These are phyloP conservation scores for Bujurquina vittata DNA, from an alignment of 2,113 vertebrate genomes.

Conservation along the genomic window DNA sequence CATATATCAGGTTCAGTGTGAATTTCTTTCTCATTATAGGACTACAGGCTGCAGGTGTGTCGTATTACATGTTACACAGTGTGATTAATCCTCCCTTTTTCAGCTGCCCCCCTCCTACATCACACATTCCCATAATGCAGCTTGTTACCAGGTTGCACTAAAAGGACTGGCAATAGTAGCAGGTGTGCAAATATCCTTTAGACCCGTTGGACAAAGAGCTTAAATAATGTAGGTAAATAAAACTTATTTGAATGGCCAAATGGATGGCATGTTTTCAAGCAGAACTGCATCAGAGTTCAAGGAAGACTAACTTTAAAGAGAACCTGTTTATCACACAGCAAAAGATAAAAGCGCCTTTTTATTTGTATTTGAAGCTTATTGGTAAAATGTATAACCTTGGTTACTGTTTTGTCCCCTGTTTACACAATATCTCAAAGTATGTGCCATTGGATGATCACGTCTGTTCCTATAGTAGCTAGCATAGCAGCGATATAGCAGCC, in stretches of 20 bases:
- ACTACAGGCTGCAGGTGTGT: constrained; percentile 55
- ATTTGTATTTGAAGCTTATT: background rate
- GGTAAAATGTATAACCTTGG: background rate
- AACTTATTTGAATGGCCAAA: constrained; percentile 75
- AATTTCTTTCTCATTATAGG: constrained; percentile 59
- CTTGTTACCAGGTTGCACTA: constrained; percentile 73
- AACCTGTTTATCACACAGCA: background rate
- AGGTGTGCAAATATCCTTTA: constrained; percentile 83
- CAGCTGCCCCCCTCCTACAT: constrained; percentile 33
- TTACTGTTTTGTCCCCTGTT: background rate
- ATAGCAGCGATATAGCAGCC: constrained; percentile 39
- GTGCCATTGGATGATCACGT: constrained; percentile 44
- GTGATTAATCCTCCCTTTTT: constrained; percentile 66
- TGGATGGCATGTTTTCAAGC: constrained; percentile 47
- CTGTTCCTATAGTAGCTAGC: constrained; percentile 44
- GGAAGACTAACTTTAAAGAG: constrained; percentile 7
- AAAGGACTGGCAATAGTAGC: constrained; percentile 78
- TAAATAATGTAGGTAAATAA: constrained; percentile 76
- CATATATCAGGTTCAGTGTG: constrained; percentile 25
- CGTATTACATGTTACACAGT: constrained; percentile 52
- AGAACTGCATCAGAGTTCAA: constrained; percentile 28
- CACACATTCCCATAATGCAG: constrained; percentile 77
- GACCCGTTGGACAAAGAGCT: constrained; percentile 70
- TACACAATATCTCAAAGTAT: background rate
- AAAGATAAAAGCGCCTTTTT: background rate